Percentiles rank a stretch among this genome's conserved stretches.
Evolutionary conservation across 2,888 invertebrate genomes (phyloP).

Genomic region (Thecocarcelia acutangulata): DNA sequence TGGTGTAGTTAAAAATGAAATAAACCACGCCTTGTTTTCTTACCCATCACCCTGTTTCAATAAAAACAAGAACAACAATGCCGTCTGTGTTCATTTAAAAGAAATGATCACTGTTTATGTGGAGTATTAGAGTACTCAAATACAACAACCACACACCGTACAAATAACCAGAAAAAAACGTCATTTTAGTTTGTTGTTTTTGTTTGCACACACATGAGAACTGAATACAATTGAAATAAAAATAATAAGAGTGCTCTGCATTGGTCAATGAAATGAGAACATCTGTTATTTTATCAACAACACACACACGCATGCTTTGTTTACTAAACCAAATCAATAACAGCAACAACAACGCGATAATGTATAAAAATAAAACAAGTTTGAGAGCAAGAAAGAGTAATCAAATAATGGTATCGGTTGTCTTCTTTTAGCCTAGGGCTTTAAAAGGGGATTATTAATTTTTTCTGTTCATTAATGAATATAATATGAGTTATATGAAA

Average conservation of each 20-base stretch:
- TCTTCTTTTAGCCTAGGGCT: conserved; percentile 27
- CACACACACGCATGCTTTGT: conserved; percentile 30
- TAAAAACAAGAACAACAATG: conserved; percentile 15
- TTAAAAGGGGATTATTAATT: too few species aligned
- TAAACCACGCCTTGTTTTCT: conserved; percentile 57
- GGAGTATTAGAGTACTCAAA: conserved; percentile 54
- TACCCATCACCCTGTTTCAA: conserved; percentile 47
- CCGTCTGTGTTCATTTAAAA: conserved; percentile 53
- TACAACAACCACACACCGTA: not conserved
- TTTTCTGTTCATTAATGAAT: too few species aligned
- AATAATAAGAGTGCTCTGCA: conserved; percentile 75
- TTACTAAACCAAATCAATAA: conserved; percentile 29
- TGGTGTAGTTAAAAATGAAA: conserved; percentile 1
- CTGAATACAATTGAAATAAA: not conserved
- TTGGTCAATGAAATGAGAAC: conserved; percentile 80
- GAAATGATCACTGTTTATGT: conserved; percentile 60
- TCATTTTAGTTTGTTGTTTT: conserved; percentile 59
- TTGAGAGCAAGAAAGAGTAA: not conserved
- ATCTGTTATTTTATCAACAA: conserved; percentile 57
- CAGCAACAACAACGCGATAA: conserved; percentile 10
- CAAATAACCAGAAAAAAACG: conserved; percentile 40
- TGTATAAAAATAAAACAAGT: conserved; percentile 31
- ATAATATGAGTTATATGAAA: too few species aligned
- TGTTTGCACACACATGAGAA: conserved; percentile 10
- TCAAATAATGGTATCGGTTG: not conserved